Evolutionary conservation across 2,888 invertebrate genomes (phyloP), one percentile per base, ranked within the genome.

Genomic region (Xestia ashworthii): DNA sequence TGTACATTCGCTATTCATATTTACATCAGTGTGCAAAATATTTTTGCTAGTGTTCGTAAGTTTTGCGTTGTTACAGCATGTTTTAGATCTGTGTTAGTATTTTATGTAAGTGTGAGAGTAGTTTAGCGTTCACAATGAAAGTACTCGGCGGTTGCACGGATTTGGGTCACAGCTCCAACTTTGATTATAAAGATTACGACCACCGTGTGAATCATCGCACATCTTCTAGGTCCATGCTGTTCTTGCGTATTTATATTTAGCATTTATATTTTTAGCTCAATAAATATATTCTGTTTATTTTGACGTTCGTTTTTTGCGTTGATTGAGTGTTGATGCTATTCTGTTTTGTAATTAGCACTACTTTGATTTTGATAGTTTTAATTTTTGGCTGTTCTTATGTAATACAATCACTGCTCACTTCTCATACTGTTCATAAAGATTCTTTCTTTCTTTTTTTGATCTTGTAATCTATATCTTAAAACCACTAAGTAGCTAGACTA

Each of bases 181-280:
- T 95, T 96, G 96, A 96, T 96, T 96, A 95, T 94, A 95, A 95
- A 96, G 96, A 96, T 96, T 96, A 95, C 93, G 92, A 94, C 90
- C 89, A 89, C 91, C 94, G 95, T 95, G 96, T 96, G 96, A 96
- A 95, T 96, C 96, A 96, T 93, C 93, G 93, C 93, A 93, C 95
- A 94, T 96, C 95, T 94, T 95, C 93, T 93, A 85, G 89, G 88
- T 90, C 89, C 86, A 79, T 77, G 80, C 76, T 87, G 81, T 83
- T 88, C 81, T 87, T 76, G 85, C 76, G 74, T 85, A 84, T 87
- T 81, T 85, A 85, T 81, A 83, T 79, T 86, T 85, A 80, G 74
- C 64, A 80, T 76, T 76, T 60, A 68, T 78, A 79, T 80, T 85
- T 85, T 83, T 75, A 83, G 77, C 70, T 69, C 41, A 50, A 62